A percentile compares a stretch with the other conserved stretches of the same genome.
These are phyloP conservation scores for Syrista parreyssii DNA, from an alignment of 2,888 invertebrate genomes.

Conservation along the genomic window DNA sequence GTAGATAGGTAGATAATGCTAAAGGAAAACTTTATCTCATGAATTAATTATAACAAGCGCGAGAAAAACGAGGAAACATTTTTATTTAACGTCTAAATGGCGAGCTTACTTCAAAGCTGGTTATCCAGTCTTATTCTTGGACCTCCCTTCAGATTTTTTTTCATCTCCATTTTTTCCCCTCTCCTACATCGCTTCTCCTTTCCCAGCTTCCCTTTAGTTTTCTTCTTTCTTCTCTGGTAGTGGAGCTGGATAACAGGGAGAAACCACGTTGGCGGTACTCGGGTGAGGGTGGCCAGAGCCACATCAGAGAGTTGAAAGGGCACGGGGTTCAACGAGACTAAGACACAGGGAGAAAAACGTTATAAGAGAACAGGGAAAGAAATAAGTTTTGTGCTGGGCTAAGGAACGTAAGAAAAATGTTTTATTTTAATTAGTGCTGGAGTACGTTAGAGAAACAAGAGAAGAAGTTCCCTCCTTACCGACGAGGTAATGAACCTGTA, in stretches of 20 bases:
- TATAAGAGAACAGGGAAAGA: conserved; percentile 36
- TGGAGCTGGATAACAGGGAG: conserved; percentile 11
- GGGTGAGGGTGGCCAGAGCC: not conserved
- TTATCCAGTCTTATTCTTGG: conserved; percentile 50
- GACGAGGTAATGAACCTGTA: conserved; percentile 35
- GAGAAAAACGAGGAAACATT: conserved; percentile 58
- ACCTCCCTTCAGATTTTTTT: conserved; percentile 30
- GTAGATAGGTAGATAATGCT: conserved; percentile 7
- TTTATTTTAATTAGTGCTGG: conserved; percentile 39
- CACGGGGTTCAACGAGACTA: conserved; percentile 8
- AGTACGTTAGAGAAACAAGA: conserved; percentile 37
- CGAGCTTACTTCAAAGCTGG: conserved; percentile 60
- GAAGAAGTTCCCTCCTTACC: conserved; percentile 35
- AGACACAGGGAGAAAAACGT: conserved; percentile 28
- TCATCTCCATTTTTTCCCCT: conserved; percentile 20
- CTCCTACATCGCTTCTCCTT: conserved; percentile 13
- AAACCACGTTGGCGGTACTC: not conserved
- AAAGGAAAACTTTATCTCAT: conserved; percentile 44
- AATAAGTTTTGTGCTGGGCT: conserved; percentile 43
- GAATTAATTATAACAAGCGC: conserved; percentile 50
- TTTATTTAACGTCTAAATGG: conserved; percentile 58
- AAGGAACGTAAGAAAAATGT: conserved; percentile 26
- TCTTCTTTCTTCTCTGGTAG: conserved; percentile 15
- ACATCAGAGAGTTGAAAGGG: not conserved
- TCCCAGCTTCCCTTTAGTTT: conserved; percentile 38